phyloP scores from a whole-genome alignment of 2,888 invertebrate species.

The Hedychridium roseum region DNA sequence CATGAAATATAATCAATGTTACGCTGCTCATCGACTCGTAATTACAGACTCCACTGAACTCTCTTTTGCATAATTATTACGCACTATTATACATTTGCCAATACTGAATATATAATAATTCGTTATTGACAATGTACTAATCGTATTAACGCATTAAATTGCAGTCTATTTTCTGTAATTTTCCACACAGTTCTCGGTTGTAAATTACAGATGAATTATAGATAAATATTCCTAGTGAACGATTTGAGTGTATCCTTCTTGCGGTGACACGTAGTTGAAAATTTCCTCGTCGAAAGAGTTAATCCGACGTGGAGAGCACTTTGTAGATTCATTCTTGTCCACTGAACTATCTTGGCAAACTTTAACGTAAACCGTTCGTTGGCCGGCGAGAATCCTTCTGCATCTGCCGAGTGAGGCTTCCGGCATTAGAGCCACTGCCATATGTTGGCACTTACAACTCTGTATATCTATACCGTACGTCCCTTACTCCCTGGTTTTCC shows the following conservation, averaged over 20 bases:
- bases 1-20: not conserved
- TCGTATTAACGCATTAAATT: no score
- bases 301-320: slow-evolving; percentile 6
- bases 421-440: not conserved
- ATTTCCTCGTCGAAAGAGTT: slow-evolving; percentile 5
- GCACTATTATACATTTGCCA: no score
- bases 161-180: no score
- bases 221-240: no score
- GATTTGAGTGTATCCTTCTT: no score
- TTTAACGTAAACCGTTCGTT: slow-evolving; percentile 35
- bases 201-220: no score
- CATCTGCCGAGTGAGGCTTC: not conserved
- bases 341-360: slow-evolving; percentile 25
- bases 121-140: no score
- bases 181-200: no score
- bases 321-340: not conserved
- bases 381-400: slow-evolving; percentile 25
- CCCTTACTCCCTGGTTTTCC: slow-evolving; percentile 14
- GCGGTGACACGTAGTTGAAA: no score
- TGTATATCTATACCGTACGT: slow-evolving; percentile 9
- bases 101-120: no score
- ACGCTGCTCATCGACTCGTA: not conserved
- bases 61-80: no score
- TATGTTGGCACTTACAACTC: slow-evolving; percentile 4
- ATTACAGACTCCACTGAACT: not conserved